Base-by-base conservation (phyloP, 1,140 invertebrate genomes). In the Choristoneura fumiferana region DNA sequence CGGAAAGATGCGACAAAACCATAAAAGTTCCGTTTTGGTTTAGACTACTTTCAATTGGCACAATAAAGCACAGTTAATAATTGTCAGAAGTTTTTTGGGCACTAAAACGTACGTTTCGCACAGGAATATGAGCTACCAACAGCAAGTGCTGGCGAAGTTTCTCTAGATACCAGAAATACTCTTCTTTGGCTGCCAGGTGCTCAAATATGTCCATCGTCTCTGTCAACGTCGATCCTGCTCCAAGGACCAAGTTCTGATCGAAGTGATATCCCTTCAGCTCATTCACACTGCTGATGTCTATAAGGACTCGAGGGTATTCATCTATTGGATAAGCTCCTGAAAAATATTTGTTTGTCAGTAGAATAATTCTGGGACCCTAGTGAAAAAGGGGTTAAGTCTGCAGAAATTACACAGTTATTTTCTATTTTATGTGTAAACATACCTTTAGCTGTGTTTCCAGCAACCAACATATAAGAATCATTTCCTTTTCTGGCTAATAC, bases 281-380 rank as follows among this genome's bases (percentile, higher is more conserved):
- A n/a, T 82, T 54, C 6, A 96, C 89, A 15, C 88, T 90, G 56
- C 91, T 92, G 12, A 96, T 72, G 70, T 95, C 94, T 55, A 96
- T 92, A 62, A 92, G 93, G 43, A 93, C 77, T 52, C 58, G 62
- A 0, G 70, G 70, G 12, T 62, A 39, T 8, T 58, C 29, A n/a
- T 39, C 37, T 18, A 56, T 56, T 8, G 54, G 54, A 13, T 56
- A 56, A 0, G 54, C 54, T 22, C 54, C 54, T 56, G 37, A 56
- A 56, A 56, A 18, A 18, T 10, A 43, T 9, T 37, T 37, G 35
- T 4, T 12, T 4, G 35, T 3, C n/a, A 37, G 9, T 9, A 1
- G 9, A 12, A 12, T 10, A 37, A 9, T 10, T 37, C 8, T 4
- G 35, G n/a, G 1, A 12, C 8, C 3, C 35, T 9, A 9, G n/a